A percentile compares a stretch with the other conserved stretches of the same genome.
Conservation (phyloP, 2,113 vertebrate species). For the Rousettus leschenaultii region DNA sequence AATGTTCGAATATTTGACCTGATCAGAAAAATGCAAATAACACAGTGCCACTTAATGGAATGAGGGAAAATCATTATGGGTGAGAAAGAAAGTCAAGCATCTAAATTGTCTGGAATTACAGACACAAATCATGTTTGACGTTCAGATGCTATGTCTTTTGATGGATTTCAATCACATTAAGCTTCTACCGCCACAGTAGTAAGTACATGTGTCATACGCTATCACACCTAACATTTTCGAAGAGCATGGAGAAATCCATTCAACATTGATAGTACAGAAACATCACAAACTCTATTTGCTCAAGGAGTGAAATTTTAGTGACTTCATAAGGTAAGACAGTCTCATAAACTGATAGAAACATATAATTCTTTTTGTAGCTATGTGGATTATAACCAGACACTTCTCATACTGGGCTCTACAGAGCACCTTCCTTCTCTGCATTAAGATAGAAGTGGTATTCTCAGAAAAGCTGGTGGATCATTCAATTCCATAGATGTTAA, state of each 20-base stretch:
- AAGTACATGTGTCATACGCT: constrained; percentile 78
- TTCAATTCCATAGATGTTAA: not conserved
- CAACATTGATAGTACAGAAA: not conserved
- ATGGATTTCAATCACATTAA: constrained; percentile 82
- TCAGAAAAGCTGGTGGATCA: not conserved
- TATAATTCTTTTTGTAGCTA: constrained; percentile 64
- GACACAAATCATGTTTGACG: constrained; percentile 74
- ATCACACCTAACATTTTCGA: constrained; percentile 78
- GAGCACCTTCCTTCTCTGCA: not conserved
- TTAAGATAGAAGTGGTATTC: not conserved
- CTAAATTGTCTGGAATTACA: constrained; percentile 63
- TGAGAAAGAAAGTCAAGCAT: constrained; percentile 50
- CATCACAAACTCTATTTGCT: constrained; percentile 7
- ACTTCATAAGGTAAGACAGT: constrained; percentile 79
- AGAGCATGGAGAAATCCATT: constrained; percentile 58
- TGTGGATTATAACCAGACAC: constrained; percentile 62
- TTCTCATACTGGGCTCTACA: not conserved
- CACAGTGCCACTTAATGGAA: constrained; percentile 81
- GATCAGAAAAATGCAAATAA: constrained; percentile 72
- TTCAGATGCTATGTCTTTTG: constrained; percentile 76
- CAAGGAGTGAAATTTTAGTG: constrained; percentile 68
- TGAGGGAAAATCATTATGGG: constrained; percentile 54
- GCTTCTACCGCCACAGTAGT: constrained; percentile 80
- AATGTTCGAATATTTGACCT: constrained; percentile 58
- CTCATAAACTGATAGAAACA: constrained; percentile 56